Evolutionary conservation across 2,797 vertebrate species (phyloP), one percentile per base, ranked within the genome.

Genomic region (Brachymystax lenok): DNA sequence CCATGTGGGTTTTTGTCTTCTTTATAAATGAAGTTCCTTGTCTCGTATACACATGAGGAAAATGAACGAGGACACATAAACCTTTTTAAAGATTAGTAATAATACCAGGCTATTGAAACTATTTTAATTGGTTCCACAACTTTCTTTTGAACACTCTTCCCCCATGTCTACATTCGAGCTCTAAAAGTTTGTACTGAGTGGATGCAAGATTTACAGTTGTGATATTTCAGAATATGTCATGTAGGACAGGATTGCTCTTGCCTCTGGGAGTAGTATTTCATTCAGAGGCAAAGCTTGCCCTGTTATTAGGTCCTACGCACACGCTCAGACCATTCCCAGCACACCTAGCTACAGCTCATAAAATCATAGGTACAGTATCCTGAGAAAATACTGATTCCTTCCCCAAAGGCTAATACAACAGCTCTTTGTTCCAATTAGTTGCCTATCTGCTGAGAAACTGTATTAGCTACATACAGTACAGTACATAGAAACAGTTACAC

Each of bases 251-350:
- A 83, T 86, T 81, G 85, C 73, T 77, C 66, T 74, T 19, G 73
- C 90, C 82, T 7, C 63, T 79, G 88, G 90, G 88, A 88, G 74
- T 75, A 76, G 78, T 92, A 86, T 90, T 89, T 94, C 87, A 91
- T 89, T 88, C 86, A 83, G 80, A 80, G 85, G 86, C 83, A 87
- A 86, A 88, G 84, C 76, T 85, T 84, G 84, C 83, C 86, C 87
- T 89, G 89, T 93, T 93, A 91, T 92, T 90, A 86, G 88, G 82
- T 85, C 85, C 83, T 84, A 85, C 69, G 79, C 81, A 86, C 75
- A 85, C 84, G 81, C 86, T 88, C 73, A 59, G 80, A 83, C 83
- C 80, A 81, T 82, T 88, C 83, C 77, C 83, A 61, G 79, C 78
- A 76, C 85, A 84, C 76, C n/a, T 28, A 46, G 40, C 40, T 46